Percentiles rank a stretch among this genome's conserved stretches.
These are phyloP conservation scores for Deilephila elpenor DNA, from an alignment of 2,888 invertebrate species.

Conservation along the genomic window DNA sequence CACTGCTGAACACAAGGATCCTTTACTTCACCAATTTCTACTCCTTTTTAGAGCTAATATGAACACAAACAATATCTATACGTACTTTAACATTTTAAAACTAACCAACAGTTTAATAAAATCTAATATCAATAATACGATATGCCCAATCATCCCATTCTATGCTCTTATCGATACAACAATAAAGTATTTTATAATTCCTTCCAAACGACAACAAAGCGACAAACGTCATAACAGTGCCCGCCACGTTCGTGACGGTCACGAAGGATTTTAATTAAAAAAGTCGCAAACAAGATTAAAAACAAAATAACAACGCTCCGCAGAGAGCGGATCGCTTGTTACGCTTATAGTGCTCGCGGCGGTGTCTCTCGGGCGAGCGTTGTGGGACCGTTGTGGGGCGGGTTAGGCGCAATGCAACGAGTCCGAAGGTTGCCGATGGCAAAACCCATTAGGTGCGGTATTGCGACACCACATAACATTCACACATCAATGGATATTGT, in stretches of 20 bases:
- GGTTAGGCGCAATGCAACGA: neutral
- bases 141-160: no score
- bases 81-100: no score
- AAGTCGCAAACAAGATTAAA: slow-evolving; percentile 13
- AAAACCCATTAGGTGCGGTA: neutral
- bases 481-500: no score
- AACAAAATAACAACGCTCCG: slow-evolving; percentile 12
- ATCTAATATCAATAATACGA: no score
- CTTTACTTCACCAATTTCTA: no score
- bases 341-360: slow-evolving; percentile 22
- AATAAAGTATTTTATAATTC: neutral
- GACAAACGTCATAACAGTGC: neutral
- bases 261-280: slow-evolving; percentile 18
- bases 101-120: no score
- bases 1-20: no score
- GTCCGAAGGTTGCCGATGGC: neutral
- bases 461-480: no score
- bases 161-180: no score
- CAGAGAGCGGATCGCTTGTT: slow-evolving; percentile 18
- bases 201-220: neutral
- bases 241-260: neutral
- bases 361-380: neutral
- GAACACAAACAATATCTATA: no score
- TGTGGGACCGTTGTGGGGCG: neutral
- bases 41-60: no score